These are phyloP conservation scores for Colletes latitarsis DNA, from an alignment of 1,140 invertebrate genomes.

Conservation along the genomic window DNA sequence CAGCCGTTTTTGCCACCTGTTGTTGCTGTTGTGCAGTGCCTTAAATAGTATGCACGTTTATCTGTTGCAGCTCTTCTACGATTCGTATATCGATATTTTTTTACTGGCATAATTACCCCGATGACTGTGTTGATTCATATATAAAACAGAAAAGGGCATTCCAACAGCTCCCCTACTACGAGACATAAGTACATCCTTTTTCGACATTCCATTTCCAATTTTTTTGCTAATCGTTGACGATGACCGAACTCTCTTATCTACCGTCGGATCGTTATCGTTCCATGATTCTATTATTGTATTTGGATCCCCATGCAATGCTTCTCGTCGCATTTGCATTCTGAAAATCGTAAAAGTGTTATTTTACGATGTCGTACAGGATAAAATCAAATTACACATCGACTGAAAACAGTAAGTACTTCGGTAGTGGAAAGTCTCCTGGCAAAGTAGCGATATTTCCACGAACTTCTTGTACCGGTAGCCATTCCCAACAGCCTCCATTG, in stretches of 20 bases:
- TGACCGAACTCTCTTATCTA: constrained; percentile 37
- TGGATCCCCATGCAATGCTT: constrained; percentile 25
- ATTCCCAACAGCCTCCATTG: constrained; percentile 60
- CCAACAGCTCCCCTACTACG: constrained; percentile 79
- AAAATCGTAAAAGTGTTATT: neutral
- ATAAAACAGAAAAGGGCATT: constrained; percentile 81
- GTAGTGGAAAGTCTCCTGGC: constrained; percentile 20
- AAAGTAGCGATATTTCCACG: constrained; percentile 12
- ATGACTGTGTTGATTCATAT: constrained; percentile 71
- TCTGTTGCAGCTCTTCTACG: no score
- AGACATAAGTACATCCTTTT: constrained; percentile 72
- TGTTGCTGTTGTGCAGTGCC: constrained; percentile 49
- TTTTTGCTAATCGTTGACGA: constrained; percentile 32
- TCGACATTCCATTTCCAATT: constrained; percentile 54
- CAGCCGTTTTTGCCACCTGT: constrained; percentile 13
- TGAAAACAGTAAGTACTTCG: constrained; percentile 33
- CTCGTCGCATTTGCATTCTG: constrained; percentile 46
- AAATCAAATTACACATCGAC: neutral
- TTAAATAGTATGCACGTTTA: neutral
- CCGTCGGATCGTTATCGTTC: constrained; percentile 18
- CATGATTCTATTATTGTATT: constrained; percentile 44
- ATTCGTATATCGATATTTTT: neutral
- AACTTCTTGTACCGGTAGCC: constrained; percentile 47
- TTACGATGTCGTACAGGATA: neutral
- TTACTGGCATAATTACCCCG: constrained; percentile 50